phyloP scores from a whole-genome alignment of 2,113 vertebrate species.

The Cyphomyrus discorhynchus region DNA sequence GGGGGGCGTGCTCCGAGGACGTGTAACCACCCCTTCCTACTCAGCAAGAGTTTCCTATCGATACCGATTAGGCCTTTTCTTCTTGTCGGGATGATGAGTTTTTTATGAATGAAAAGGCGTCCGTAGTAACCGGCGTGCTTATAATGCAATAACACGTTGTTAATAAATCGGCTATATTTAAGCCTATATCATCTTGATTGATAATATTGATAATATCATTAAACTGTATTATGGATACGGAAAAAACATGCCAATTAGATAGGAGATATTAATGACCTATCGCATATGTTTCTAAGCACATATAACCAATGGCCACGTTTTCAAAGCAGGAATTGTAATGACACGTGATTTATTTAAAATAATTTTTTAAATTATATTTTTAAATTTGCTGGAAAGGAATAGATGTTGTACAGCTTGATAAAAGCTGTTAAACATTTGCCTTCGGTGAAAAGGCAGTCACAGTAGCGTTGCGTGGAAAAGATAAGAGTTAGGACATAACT shows the following conservation, averaged over 20 bases:
- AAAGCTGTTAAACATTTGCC: not conserved
- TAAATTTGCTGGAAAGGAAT: not conserved
- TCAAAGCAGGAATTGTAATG: not conserved
- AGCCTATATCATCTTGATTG: not conserved
- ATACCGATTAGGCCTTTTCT: not conserved
- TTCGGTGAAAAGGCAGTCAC: not conserved
- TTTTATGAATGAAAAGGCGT: not conserved
- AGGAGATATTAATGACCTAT: not conserved
- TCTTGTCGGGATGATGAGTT: not conserved
- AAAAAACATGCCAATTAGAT: not conserved
- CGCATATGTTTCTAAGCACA: not conserved
- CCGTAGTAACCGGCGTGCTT: not conserved
- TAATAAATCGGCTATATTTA: not conserved
- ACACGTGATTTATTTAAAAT: not conserved
- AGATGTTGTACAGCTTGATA: not conserved
- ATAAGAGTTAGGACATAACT: not conserved
- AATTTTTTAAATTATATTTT: not conserved
- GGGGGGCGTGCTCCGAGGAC: conserved; percentile 52
- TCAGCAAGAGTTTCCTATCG: not conserved
- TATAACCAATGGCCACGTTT: not conserved
- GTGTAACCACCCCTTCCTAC: conserved; percentile 38
- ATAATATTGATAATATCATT: not conserved
- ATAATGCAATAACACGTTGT: not conserved
- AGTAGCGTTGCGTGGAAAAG: not conserved
- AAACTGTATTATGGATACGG: not conserved